Base-by-base conservation (phyloP, 1,140 invertebrate species). In the Hormaphis cornu region DNA sequence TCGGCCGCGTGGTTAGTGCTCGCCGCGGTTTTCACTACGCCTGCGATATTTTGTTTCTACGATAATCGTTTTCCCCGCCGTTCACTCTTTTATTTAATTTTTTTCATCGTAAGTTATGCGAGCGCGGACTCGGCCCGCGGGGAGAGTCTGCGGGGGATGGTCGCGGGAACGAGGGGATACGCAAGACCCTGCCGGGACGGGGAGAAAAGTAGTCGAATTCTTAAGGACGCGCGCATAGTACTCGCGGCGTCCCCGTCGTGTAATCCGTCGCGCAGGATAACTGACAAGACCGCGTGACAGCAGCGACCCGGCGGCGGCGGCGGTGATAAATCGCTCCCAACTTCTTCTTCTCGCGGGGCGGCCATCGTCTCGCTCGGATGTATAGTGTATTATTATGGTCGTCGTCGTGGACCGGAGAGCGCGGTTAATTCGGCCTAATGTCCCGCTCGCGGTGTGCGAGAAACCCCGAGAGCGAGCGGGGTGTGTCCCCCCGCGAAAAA, bases 261-360 rank as follows among this genome's bases (percentile, higher is more conserved):
- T 66, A 66, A 66, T 66, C 61, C 61, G 61, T 66, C 61, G 61
- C n/a, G n/a, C 44, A 26, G 61, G 61, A 66, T 66, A 66, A 66
- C 61, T 50, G 61, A 66, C 61, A 46, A 30, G 42, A 66, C n/a
- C n/a, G n/a, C 61, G 61, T 50, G 59, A 63, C 61, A 24, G 28
- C 28, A n/a, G 42, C 28, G 59, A 10, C 4, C 2, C 40, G 3
- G 1, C 22, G 10, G 40, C 3, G 10, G 35, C 35, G 18, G 3
- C 10, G 58, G 24, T 22, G n/a, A n/a, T 22, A 33, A n/a, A 54
- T 22, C n/a, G 18, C 54, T 26, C 14, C 56, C 20, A 56, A 14
- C 12, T 10, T 37, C 22, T 18, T 59, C 22, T 10, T 59, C 26
- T 37, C 12, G 28, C 53, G 20, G 20, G n/a, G 53, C 26, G 28